Percentiles rank a stretch among this genome's conserved stretches.
These are phyloP conservation scores for Diprion similis DNA, from an alignment of 1,140 invertebrate species.

Conservation along the genomic window DNA sequence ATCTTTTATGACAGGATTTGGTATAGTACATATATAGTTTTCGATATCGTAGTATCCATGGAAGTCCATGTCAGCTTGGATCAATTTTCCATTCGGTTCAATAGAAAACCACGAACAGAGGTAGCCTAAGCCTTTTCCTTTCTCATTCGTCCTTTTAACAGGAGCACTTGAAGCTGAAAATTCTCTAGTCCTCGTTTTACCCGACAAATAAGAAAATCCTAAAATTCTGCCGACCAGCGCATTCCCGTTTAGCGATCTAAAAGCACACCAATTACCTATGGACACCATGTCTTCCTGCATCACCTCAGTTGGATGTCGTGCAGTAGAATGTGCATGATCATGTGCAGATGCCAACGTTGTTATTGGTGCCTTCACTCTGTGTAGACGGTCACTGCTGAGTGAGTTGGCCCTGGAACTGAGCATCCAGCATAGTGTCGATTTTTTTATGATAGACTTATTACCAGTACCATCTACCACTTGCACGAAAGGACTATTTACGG, in stretches of 20 bases:
- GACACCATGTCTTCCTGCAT: background rate
- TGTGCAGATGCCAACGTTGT: background rate
- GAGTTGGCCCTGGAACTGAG: background rate
- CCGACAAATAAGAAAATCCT: background rate
- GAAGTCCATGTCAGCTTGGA: background rate
- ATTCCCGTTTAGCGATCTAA: background rate
- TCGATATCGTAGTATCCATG: background rate
- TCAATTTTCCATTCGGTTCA: background rate
- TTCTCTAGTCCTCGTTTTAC: background rate
- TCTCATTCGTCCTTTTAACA: background rate
- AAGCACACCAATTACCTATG: background rate
- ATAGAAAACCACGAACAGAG: background rate
- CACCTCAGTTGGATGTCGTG: background rate
- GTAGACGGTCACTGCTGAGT: background rate
- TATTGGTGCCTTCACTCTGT: background rate
- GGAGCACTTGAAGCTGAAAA: background rate
- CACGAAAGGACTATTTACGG: background rate
- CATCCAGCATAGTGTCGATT: background rate
- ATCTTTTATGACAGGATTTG: too few species aligned
- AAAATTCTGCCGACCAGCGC: background rate
- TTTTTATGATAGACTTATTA: background rate
- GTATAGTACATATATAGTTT: background rate
- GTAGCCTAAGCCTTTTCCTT: background rate
- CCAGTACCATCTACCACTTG: background rate
- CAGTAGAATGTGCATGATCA: background rate